These are phyloP conservation scores for Synanceia verrucosa DNA, from an alignment of 2,797 vertebrate species.

Conservation along the genomic window DNA sequence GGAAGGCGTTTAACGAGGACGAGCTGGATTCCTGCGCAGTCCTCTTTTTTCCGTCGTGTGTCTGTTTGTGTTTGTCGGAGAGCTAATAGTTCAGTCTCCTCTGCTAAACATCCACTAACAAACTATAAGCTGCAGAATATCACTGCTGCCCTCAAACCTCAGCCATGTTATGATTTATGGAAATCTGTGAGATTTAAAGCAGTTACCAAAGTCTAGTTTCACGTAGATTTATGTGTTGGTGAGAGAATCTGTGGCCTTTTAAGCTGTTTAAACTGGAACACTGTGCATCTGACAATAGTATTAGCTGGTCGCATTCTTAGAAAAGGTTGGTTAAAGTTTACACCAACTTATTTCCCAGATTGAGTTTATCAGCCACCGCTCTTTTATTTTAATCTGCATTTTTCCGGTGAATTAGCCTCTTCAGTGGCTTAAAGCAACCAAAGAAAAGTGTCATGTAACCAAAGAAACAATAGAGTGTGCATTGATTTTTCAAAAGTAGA, in stretches of 20 bases:
- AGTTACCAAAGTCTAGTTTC: conserved; percentile 66
- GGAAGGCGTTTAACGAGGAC: conserved; percentile 29
- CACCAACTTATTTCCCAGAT: conserved; percentile 13
- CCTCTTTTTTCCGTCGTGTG: conserved; percentile 25
- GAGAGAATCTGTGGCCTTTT: conserved; percentile 46
- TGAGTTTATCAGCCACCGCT: conserved; percentile 5
- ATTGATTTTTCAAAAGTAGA: neutral
- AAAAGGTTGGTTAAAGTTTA: conserved; percentile 19
- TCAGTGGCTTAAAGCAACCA: conserved; percentile 10
- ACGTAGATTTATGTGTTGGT: conserved; percentile 62
- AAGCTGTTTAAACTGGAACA: conserved; percentile 56
- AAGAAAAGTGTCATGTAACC: neutral
- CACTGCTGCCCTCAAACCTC: conserved; percentile 61
- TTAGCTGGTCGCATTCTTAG: conserved; percentile 31
- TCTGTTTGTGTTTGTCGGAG: conserved; percentile 47
- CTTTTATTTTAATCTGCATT: neutral
- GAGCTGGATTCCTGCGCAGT: conserved; percentile 31
- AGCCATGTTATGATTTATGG: conserved; percentile 69
- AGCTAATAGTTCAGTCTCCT: conserved; percentile 46
- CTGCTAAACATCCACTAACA: conserved; percentile 44
- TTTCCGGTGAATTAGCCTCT: neutral
- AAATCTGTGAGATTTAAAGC: conserved; percentile 62
- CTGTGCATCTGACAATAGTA: conserved; percentile 34
- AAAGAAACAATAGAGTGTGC: neutral
- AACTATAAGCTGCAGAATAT: conserved; percentile 62